Base-by-base conservation (phyloP, 2,888 invertebrate species). In the Microctonus hyperodae region DNA sequence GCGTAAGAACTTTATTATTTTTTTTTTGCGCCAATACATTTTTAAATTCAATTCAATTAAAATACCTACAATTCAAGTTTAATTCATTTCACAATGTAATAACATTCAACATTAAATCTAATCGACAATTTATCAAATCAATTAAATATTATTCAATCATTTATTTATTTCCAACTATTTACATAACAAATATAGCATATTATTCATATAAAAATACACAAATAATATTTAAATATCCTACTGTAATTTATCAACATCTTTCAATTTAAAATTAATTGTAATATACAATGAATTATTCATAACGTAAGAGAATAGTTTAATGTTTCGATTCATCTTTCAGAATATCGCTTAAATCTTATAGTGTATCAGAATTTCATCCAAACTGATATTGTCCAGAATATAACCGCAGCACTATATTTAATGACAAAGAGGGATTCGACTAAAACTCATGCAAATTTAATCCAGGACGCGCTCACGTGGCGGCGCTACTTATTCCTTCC, bases 381-480 rank as follows among this genome's bases (percentile, higher is more conserved):
- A n/a, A n/a, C 53, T 62, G 62, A 62, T 62, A 53, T 62, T 20
- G 62, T 53, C 35, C 51, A 22, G 53, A 62, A 44, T 44, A 5
- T 9, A 10, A 53, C n/a, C 62, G 62, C 31, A 23, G 13, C 23
- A 60, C 31, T 53, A 35, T 53, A 53, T 25, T 53, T 62, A 62
- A 62, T 62, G 62, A 62, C 44, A 51, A n/a, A 53, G 62, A 55
- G 37, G 53, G 25, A 60, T 48, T 53, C n/a, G 40, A 53, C 25
- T 62, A 53, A 20, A 62, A 53, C 33, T n/a, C 53, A 62, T 62
- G 62, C 53, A 62, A 62, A 62, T 62, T 62, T 62, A 62, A 62
- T 62, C 53, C 53, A 25, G 53, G 35, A 62, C 62, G 51, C 33
- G 62, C 50, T 48, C 48, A 22, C 50, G 50, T 37, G 13, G 25